Percentiles rank a stretch among this genome's conserved stretches.
phyloP scores from a whole-genome alignment of 2,113 vertebrate species.

The Perca flavescens region DNA sequence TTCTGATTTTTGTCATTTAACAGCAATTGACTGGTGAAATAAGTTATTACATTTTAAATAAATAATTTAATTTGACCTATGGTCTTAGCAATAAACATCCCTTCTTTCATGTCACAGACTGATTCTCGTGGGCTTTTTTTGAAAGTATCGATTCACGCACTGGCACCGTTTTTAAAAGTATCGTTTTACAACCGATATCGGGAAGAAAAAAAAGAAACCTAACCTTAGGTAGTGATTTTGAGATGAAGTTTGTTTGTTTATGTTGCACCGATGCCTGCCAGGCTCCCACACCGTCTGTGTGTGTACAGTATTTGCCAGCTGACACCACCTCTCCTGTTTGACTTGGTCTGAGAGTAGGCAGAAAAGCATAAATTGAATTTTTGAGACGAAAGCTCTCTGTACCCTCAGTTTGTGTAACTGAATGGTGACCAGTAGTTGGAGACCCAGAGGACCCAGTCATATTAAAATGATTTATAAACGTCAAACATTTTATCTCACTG shows the following conservation, averaged over 20 bases:
- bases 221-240: slow-evolving; percentile 10
- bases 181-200: no score
- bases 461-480: neutral
- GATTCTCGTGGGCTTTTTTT: no score
- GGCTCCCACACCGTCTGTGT: slow-evolving; percentile 21
- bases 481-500: neutral
- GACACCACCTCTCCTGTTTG: slow-evolving; percentile 52
- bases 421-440: slow-evolving; percentile 5
- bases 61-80: no score
- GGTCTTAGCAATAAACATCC: no score
- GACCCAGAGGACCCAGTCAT: neutral
- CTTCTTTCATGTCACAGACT: no score
- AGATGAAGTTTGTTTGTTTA: slow-evolving; percentile 29
- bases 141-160: no score
- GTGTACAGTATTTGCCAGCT: slow-evolving; percentile 42
- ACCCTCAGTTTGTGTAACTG: neutral
- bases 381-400: neutral
- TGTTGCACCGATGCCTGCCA: slow-evolving; percentile 26
- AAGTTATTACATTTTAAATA: no score
- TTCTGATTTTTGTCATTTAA: no score
- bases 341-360: slow-evolving; percentile 27
- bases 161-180: no score
- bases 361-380: slow-evolving; percentile 15
- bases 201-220: no score
- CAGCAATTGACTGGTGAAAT: no score